Evolutionary conservation across 2,888 invertebrate species (phyloP).

Genomic region (Xestoiulus laeticollis): DNA sequence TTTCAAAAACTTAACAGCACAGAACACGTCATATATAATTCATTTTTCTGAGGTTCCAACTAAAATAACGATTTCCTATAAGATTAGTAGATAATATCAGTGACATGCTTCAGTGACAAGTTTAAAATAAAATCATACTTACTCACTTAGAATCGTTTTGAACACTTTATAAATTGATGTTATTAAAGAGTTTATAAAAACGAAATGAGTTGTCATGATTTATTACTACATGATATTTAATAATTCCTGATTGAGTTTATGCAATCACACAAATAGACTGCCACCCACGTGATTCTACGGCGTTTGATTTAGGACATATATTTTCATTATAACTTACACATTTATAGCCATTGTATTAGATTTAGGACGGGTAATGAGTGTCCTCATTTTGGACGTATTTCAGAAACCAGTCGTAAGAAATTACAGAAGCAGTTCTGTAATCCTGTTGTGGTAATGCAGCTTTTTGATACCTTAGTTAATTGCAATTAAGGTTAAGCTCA

Average conservation of each 20-base stretch:
- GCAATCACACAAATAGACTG: neutral
- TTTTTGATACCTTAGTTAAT: neutral
- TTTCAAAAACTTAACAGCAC: too few species aligned
- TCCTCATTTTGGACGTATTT: neutral
- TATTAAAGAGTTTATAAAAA: neutral
- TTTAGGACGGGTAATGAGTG: conserved; percentile 28
- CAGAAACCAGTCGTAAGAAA: neutral
- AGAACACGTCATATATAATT: too few species aligned
- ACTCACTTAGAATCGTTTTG: too few species aligned
- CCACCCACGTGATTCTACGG: neutral
- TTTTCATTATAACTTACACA: neutral
- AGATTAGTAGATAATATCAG: too few species aligned
- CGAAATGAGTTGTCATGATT: neutral
- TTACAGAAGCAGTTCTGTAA: neutral
- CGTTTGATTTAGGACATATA: conserved; percentile 1
- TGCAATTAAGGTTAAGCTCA: neutral
- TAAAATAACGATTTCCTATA: too few species aligned
- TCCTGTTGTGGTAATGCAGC: neutral
- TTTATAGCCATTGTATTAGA: neutral
- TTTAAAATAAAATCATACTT: too few species aligned
- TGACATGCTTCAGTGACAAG: too few species aligned
- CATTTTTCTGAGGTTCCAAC: too few species aligned
- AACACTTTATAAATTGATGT: neutral
- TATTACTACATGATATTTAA: neutral
- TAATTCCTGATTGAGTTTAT: neutral